phyloP scores from a whole-genome alignment of 23 tunicate genomes.

The Ciona savignyi region DNA sequence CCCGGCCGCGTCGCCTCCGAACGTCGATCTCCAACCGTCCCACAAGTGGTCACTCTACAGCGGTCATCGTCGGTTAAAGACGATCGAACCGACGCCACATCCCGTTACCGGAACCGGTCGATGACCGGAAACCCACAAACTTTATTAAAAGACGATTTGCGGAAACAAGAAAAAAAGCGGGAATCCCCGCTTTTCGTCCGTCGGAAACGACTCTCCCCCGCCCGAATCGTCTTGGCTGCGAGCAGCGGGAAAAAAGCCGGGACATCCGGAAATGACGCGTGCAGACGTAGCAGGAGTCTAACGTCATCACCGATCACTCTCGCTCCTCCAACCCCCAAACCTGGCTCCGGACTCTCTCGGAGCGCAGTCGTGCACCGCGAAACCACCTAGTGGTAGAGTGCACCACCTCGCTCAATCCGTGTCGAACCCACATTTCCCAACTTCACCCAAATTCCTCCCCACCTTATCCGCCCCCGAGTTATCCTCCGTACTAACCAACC shows the following conservation, averaged over 20 bases:
- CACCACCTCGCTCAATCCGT: background rate
- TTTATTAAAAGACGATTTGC: background rate
- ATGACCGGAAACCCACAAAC: constrained; percentile 16
- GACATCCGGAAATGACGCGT: background rate
- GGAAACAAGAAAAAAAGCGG: background rate
- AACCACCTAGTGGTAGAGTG: constrained; percentile 42
- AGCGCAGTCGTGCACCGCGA: constrained; percentile 33
- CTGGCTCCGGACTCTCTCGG: constrained; percentile 8
- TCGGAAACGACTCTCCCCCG: background rate
- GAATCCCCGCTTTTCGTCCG: background rate
- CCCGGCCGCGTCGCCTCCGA: constrained; percentile 7
- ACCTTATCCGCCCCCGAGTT: background rate
- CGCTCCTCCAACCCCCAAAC: constrained; percentile 6
- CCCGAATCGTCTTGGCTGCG: background rate
- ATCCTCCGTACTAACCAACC: background rate
- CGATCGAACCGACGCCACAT: constrained; percentile 25
- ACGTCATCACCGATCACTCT: constrained; percentile 62
- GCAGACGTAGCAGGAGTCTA: constrained; percentile 59
- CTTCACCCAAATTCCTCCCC: no score
- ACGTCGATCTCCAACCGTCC: constrained; percentile 7
- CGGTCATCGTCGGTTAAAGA: constrained; percentile 68
- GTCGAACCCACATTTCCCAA: background rate
- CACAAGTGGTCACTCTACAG: constrained; percentile 14
- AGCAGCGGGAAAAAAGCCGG: no score
- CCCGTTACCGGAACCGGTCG: constrained; percentile 49